Percentiles rank a stretch among this genome's conserved stretches.
Evolutionary conservation across 1,140 invertebrate species (phyloP).

Genomic region (Helicorthomorpha holstii): DNA sequence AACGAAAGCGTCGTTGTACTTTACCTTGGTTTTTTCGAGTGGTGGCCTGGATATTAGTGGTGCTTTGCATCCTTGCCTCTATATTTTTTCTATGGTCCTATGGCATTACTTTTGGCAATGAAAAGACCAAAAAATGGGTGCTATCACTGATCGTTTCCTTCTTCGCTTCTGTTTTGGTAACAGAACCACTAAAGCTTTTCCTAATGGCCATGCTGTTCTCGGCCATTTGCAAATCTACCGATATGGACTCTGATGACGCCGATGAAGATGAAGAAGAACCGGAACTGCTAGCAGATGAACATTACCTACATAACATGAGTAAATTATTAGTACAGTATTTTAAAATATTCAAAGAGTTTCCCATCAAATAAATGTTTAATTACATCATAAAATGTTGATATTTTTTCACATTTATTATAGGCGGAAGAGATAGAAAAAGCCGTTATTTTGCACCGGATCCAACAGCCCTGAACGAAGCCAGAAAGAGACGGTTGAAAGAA

Average conservation of each 20-base stretch:
- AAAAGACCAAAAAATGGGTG: constrained; percentile 37
- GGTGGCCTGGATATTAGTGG: constrained; percentile 31
- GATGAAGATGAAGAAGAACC: constrained; percentile 31
- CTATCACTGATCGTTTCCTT: constrained; percentile 35
- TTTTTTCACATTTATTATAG: background rate
- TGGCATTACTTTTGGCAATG: constrained; percentile 35
- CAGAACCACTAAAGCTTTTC: constrained; percentile 34
- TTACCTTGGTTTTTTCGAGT: constrained; percentile 33
- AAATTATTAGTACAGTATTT: too few relatives aligned
- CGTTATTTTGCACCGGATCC: constrained; percentile 13
- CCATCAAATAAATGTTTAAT: background rate
- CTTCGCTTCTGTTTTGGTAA: constrained; percentile 34
- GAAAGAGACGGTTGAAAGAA: constrained; percentile 27
- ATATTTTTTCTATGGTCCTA: constrained; percentile 35
- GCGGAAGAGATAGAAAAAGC: background rate
- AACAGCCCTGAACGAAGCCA: constrained; percentile 21
- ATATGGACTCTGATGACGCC: constrained; percentile 28
- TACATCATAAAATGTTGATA: background rate
- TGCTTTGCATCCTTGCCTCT: constrained; percentile 25
- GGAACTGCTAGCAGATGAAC: constrained; percentile 17
- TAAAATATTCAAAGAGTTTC: background rate
- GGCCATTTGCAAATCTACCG: constrained; percentile 30
- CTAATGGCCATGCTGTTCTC: constrained; percentile 31
- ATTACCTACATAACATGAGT: constrained; percentile 8
- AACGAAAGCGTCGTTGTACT: too few relatives aligned